Conservation (phyloP, 2,113 vertebrate genomes). For the Orcinus orca region DNA sequence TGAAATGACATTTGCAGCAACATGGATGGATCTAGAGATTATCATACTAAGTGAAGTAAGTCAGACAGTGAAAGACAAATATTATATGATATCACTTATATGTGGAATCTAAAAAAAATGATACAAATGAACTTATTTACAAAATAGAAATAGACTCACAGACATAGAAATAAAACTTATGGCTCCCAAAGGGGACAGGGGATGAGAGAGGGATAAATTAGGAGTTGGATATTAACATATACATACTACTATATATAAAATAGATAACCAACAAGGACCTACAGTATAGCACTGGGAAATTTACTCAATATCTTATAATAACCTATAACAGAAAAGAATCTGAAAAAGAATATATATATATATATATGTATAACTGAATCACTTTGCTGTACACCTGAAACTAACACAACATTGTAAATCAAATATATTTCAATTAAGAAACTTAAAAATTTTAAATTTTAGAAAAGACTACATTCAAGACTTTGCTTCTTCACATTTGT, state of each 20-base stretch:
- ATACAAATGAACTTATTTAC: too few species aligned
- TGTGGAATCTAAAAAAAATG: too few species aligned
- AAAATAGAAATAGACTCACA: too few species aligned
- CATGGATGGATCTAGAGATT: not conserved
- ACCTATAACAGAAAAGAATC: not conserved
- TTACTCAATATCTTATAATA: rapidly evolving
- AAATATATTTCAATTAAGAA: not conserved
- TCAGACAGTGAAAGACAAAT: not conserved
- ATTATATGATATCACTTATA: too few species aligned
- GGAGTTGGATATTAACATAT: too few species aligned
- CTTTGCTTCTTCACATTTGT: not conserved
- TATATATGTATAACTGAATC: not conserved
- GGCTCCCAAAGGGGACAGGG: too few species aligned
- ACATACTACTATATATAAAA: too few species aligned
- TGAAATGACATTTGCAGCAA: not conserved
- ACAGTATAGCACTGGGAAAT: rapidly evolving
- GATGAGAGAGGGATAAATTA: too few species aligned
- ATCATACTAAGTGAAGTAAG: not conserved
- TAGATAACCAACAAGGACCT: not conserved
- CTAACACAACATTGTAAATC: not conserved
- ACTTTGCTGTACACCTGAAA: not conserved
- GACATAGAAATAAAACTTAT: too few species aligned
- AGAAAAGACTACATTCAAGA: not conserved
- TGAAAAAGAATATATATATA: not conserved
- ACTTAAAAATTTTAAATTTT: too few species aligned